These are phyloP conservation scores for Metaphire vulgaris DNA, from an alignment of 1,140 invertebrate species.

Conservation along the genomic window DNA sequence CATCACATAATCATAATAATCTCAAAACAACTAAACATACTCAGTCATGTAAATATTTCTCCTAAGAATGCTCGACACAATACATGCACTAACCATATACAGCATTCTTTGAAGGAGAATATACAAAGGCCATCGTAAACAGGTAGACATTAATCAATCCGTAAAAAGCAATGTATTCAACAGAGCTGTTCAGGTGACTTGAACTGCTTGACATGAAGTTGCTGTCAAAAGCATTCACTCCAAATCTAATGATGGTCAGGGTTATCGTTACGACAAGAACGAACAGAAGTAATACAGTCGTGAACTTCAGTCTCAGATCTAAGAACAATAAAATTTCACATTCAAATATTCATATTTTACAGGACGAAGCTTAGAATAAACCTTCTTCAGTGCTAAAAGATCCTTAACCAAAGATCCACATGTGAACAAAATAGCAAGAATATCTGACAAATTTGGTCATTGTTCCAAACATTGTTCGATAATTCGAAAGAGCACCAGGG, in stretches of 20 bases:
- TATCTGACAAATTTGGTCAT: too few species aligned
- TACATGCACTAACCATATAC: conserved; percentile 75
- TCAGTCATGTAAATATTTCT: too few species aligned
- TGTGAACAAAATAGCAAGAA: too few species aligned
- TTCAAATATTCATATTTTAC: too few species aligned
- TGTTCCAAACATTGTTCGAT: too few species aligned
- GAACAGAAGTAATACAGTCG: conserved; percentile 76
- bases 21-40: too few species aligned
- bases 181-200: conserved; percentile 79
- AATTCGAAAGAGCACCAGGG: too few species aligned
- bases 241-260: conserved; percentile 75
- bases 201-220: conserved; percentile 82
- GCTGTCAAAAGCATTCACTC: conserved; percentile 79
- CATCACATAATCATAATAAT: neutral
- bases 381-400: too few species aligned
- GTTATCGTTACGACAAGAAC: conserved; percentile 70
- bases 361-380: too few species aligned
- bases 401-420: too few species aligned
- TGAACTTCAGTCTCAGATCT: conserved; percentile 86
- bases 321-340: conserved; percentile 36
- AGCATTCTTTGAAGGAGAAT: conserved; percentile 74
- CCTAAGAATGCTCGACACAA: too few species aligned
- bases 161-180: conserved; percentile 89
- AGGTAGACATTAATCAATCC: conserved; percentile 91
- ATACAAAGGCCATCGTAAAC: conserved; percentile 88